phyloP scores from a whole-genome alignment of 2,888 invertebrate species.

The Campoletis raptor region DNA sequence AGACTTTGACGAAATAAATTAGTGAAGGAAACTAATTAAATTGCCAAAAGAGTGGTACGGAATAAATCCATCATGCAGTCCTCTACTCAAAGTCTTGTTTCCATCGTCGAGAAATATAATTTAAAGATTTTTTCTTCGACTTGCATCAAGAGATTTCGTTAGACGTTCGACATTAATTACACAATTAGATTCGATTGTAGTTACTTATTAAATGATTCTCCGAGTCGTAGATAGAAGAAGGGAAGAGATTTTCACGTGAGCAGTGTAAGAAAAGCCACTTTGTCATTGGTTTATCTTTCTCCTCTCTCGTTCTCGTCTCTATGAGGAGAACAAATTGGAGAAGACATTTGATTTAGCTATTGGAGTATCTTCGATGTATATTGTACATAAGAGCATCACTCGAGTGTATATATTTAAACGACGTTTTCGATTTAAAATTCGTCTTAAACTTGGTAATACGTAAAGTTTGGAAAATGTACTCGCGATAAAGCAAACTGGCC shows the following conservation, averaged over 20 bases:
- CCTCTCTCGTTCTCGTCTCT: conserved; percentile 2
- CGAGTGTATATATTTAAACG: conserved; percentile 18
- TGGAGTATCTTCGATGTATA: conserved; percentile 12
- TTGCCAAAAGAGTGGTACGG: neutral
- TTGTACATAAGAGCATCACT: neutral
- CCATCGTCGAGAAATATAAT: neutral
- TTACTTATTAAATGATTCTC: conserved; percentile 10
- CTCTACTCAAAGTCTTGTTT: neutral
- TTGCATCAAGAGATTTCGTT: neutral
- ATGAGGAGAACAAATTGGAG: conserved; percentile 17
- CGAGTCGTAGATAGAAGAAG: neutral
- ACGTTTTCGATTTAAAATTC: conserved; percentile 8
- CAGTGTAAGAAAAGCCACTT: conserved; percentile 22
- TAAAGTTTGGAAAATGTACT: conserved; percentile 55
- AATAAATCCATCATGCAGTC: neutral
- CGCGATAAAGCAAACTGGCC: conserved; percentile 1
- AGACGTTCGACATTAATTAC: conserved; percentile 13
- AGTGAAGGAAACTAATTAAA: neutral
- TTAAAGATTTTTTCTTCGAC: neutral
- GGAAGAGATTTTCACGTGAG: neutral
- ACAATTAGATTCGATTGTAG: conserved; percentile 8
- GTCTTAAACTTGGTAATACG: neutral
- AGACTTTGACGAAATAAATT: neutral
- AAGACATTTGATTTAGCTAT: conserved; percentile 11
- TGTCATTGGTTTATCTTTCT: conserved; percentile 50